Conservation (phyloP, 2,113 vertebrate species). For the Corythornis vintsioides region DNA sequence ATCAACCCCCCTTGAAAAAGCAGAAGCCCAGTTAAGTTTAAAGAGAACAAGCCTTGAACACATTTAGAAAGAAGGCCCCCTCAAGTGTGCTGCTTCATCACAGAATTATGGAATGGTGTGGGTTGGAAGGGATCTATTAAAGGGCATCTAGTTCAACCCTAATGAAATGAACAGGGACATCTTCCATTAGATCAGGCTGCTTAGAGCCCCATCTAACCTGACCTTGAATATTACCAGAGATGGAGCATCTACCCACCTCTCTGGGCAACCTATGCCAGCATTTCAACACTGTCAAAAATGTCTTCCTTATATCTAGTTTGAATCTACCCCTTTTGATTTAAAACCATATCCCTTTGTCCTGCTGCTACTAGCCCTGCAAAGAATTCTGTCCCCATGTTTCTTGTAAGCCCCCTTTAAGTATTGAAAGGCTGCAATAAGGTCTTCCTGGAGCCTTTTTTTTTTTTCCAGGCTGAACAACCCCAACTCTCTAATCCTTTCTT, state of each 20-base stretch:
- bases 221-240: not conserved
- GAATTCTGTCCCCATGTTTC: not conserved
- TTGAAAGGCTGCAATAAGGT: not conserved
- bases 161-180: not conserved
- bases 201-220: not conserved
- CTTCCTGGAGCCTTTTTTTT: too few species aligned
- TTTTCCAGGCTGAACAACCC: too few species aligned
- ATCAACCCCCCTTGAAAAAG: not conserved
- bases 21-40: not conserved
- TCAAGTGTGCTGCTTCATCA: not conserved
- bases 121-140: not conserved
- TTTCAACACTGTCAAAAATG: not conserved
- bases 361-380: not conserved
- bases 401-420: not conserved
- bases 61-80: not conserved
- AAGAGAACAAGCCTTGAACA: not conserved
- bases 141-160: not conserved
- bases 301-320: not conserved
- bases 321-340: not conserved
- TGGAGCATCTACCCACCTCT: not conserved
- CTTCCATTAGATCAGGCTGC: not conserved
- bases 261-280: not conserved
- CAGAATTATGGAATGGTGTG: not conserved
- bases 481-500: too few species aligned
- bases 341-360: not conserved